These are phyloP conservation scores for Coluber constrictor DNA, from an alignment of 2,797 vertebrate species.

Conservation along the genomic window DNA sequence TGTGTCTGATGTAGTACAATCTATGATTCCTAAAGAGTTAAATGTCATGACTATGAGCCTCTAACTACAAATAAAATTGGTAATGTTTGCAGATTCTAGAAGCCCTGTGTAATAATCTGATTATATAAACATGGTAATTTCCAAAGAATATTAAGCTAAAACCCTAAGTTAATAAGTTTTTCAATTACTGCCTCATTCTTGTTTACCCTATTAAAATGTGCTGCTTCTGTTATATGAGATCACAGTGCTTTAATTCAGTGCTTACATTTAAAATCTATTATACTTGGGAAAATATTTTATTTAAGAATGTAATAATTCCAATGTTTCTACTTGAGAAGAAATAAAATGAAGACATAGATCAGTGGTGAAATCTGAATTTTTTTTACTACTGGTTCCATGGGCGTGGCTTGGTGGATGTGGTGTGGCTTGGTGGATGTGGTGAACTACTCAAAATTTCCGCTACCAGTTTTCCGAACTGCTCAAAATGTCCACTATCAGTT, in stretches of 20 bases:
- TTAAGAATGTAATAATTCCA: neutral
- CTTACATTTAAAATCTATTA: neutral
- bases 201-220: neutral
- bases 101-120: conserved; percentile 9
- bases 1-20: neutral
- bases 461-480: too few relatives aligned
- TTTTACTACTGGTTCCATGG: too few relatives aligned
- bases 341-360: neutral
- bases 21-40: neutral
- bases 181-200: conserved; percentile 7
- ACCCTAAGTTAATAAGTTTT: conserved; percentile 17
- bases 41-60: neutral
- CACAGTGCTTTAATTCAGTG: neutral
- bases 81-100: neutral
- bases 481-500: too few relatives aligned
- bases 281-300: neutral
- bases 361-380: too few relatives aligned
- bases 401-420: too few relatives aligned
- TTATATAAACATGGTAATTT: conserved; percentile 21
- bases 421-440: too few relatives aligned
- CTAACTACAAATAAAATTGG: neutral
- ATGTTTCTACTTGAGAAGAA: neutral
- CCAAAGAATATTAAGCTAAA: conserved; percentile 22
- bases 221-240: neutral
- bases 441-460: too few relatives aligned